Conservation (phyloP, 2,888 invertebrate genomes). For the Falcaria lacertinaria region DNA sequence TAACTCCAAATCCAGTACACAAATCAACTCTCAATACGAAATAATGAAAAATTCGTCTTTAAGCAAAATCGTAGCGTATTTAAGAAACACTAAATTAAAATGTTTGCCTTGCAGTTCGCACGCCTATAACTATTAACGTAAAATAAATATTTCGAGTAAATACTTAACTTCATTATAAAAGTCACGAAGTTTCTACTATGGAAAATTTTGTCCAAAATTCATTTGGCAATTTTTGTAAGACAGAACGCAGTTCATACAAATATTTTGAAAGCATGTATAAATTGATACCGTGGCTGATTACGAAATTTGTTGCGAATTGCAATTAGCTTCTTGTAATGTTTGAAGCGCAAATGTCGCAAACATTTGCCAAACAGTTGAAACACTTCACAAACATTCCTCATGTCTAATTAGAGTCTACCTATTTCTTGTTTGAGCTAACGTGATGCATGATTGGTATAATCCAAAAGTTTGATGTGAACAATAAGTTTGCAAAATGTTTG, state of each 20-base stretch:
- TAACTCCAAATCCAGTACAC: too few relatives aligned
- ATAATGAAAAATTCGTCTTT: too few relatives aligned
- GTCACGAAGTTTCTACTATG: too few relatives aligned
- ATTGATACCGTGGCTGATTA: not conserved
- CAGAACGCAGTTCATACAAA: too few relatives aligned
- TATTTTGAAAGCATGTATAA: not conserved
- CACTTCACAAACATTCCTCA: not conserved
- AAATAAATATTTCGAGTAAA: conserved; percentile 24
- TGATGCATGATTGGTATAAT: not conserved
- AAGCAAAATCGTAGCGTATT: too few relatives aligned
- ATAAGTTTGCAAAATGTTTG: too few relatives aligned
- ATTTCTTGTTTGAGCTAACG: not conserved
- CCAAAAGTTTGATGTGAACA: not conserved
- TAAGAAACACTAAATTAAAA: conserved; percentile 16
- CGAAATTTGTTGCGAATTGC: not conserved
- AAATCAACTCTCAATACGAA: too few relatives aligned
- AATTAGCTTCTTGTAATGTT: not conserved
- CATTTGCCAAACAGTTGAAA: not conserved
- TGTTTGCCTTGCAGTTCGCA: conserved; percentile 29
- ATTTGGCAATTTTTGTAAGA: too few relatives aligned
- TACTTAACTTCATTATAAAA: too few relatives aligned
- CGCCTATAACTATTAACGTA: conserved; percentile 26
- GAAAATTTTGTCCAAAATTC: too few relatives aligned
- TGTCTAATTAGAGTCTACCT: not conserved
- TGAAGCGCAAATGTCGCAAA: not conserved